Percentiles rank a stretch among this genome's conserved stretches.
phyloP scores from a whole-genome alignment of 2,113 vertebrate genomes.

The Castor canadensis region DNA sequence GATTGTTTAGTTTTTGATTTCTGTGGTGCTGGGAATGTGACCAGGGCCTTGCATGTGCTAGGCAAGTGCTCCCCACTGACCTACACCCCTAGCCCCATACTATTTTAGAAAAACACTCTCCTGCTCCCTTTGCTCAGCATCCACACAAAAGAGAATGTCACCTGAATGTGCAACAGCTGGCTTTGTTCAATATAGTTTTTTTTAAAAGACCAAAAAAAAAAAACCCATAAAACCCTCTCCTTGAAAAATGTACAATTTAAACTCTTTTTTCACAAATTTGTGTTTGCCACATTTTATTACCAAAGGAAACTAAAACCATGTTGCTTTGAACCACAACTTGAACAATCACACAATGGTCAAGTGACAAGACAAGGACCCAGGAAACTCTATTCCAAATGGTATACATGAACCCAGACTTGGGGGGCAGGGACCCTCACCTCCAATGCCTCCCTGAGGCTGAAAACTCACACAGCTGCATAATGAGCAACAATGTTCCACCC shows the following conservation, averaged over 20 bases:
- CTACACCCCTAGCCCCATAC: neutral
- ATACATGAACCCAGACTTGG: neutral
- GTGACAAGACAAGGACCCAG: neutral
- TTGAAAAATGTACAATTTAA: neutral
- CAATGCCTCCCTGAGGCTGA: neutral
- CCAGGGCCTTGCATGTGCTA: too few relatives aligned
- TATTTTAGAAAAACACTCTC: neutral
- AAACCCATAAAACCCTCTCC: neutral
- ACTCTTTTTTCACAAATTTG: neutral
- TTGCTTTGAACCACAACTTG: neutral
- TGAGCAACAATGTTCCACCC: neutral
- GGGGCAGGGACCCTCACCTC: neutral
- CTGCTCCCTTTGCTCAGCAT: neutral
- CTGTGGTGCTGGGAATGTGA: too few relatives aligned
- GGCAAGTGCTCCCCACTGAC: too few relatives aligned
- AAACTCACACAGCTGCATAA: neutral
- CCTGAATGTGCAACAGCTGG: too few relatives aligned
- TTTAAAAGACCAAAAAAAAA: neutral
- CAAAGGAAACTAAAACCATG: neutral
- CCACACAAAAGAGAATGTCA: neutral
- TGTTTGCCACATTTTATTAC: neutral
- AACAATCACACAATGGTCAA: neutral
- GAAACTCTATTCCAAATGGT: neutral
- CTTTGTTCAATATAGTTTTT: neutral
- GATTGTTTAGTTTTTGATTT: too few relatives aligned